Conservation (phyloP, 2,888 invertebrate genomes). For the Candidula unifasciata region DNA sequence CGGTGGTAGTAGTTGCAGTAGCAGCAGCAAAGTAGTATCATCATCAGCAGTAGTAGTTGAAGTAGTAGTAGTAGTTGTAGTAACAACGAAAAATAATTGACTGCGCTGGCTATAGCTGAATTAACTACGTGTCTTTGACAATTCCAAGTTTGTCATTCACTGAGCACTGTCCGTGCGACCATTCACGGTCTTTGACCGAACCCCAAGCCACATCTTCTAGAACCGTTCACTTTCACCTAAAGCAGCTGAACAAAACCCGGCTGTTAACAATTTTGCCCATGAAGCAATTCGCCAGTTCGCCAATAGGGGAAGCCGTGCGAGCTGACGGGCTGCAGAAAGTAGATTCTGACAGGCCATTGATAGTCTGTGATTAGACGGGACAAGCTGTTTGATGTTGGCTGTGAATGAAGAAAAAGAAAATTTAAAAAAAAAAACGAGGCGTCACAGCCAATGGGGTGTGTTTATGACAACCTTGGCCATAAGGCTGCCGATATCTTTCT, state of each 20-base stretch:
- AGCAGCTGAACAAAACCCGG: too few relatives aligned
- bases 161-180: too few relatives aligned
- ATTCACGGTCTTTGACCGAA: too few relatives aligned
- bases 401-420: slow-evolving; percentile 3
- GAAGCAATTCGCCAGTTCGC: background rate
- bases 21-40: too few relatives aligned
- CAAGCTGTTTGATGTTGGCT: slow-evolving; percentile 19
- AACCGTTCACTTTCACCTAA: background rate
- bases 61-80: too few relatives aligned
- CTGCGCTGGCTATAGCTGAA: too few relatives aligned
- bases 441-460: background rate
- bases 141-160: too few relatives aligned
- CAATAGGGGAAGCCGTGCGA: background rate
- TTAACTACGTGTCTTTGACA: too few relatives aligned
- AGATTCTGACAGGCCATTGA: slow-evolving; percentile 22
- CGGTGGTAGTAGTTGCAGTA: too few relatives aligned
- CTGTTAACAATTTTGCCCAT: background rate
- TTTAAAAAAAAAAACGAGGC: background rate
- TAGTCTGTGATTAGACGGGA: background rate
- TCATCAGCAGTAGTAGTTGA: too few relatives aligned
- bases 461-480: background rate
- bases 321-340: background rate
- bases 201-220: background rate
- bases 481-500: background rate
- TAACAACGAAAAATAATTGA: too few relatives aligned